Conservation (phyloP, 2,888 invertebrate genomes). For the Agrotis segetum region DNA sequence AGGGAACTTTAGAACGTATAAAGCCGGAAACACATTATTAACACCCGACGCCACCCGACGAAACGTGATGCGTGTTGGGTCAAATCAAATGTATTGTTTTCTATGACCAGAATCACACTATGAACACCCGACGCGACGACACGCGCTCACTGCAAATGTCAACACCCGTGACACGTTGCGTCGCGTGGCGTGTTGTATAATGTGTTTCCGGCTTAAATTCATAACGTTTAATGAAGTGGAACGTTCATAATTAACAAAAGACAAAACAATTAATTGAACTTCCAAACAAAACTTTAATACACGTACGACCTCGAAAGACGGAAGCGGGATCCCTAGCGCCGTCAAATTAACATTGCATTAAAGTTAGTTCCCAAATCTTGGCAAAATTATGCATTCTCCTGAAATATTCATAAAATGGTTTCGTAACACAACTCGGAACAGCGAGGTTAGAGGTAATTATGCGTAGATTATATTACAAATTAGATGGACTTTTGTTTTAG, state of each 20-base stretch:
- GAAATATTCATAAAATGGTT: slow-evolving; percentile 66
- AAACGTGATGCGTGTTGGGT: too few relatives aligned
- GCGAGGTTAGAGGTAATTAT: slow-evolving; percentile 59
- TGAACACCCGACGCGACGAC: too few relatives aligned
- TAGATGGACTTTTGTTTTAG: slow-evolving; percentile 32
- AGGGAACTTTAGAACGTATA: background rate
- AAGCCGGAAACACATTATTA: too few relatives aligned
- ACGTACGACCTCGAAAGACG: slow-evolving; percentile 8
- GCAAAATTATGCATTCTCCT: slow-evolving; percentile 59
- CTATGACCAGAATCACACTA: too few relatives aligned
- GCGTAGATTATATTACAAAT: slow-evolving; percentile 58
- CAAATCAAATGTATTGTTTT: too few relatives aligned
- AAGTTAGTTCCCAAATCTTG: slow-evolving; percentile 61
- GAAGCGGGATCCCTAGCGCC: slow-evolving; percentile 33
- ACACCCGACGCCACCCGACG: too few relatives aligned
- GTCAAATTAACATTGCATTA: slow-evolving; percentile 62
- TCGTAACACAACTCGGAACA: slow-evolving; percentile 41
- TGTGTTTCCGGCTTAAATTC: too few relatives aligned
- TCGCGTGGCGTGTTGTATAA: too few relatives aligned
- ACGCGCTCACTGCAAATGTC: too few relatives aligned
- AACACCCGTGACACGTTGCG: too few relatives aligned
- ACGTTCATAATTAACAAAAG: background rate
- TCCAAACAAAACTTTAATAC: slow-evolving; percentile 24
- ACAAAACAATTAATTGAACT: slow-evolving; percentile 21
- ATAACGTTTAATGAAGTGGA: background rate